Base-by-base conservation (phyloP, 2,113 vertebrate genomes). In the Trochalopteron elliotii region DNA sequence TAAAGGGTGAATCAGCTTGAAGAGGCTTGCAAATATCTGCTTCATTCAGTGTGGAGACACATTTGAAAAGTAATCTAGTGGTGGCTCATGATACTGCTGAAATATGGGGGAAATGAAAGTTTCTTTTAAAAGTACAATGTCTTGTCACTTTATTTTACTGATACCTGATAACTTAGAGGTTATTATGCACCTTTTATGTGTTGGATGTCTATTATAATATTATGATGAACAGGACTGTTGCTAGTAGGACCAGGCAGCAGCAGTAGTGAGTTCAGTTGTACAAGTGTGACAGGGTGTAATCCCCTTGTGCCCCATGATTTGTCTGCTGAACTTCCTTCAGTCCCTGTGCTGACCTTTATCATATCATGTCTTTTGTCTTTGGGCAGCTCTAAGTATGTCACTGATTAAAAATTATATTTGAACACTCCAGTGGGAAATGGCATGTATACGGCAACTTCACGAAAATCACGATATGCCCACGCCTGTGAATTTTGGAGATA, bases 281-380 rank as follows among this genome's bases (percentile, higher is more conserved):
- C 2, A 4, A 59, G 45, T 8, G 24, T 72, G 80, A 33, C n/a
- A 49, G 5, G 4, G 47, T 35, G 5, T 64, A 83, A 76, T 83
- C 31, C 37, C 19, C 49, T 87, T 0, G 0, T 87, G 65, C 45
- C 67, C 7, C 10, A 1, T 25, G 40, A 55, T 55, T 65, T 0
- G 1, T 60, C 65, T 81, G 39, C 67, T 60, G 45, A n/a, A 21
- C 31, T 87, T 72, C 49, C 40, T 55, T 59, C 67, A 44, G 45
- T 27, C 14, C 25, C 39, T 0, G 0, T 61, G 40, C 40, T 90
- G 82, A 83, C 61, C 89, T 83, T 85, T 52, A 42, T 59, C 0
- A 0, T 50, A 63, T 33, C 0, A 0, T 72, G 53, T 35, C 35
- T 90, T 69, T 76, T 77, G 47, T 60, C 50, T 83, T 64, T 31